Evolutionary conservation across 2,888 invertebrate genomes (phyloP).

Genomic region (Poecilus cupreus): DNA sequence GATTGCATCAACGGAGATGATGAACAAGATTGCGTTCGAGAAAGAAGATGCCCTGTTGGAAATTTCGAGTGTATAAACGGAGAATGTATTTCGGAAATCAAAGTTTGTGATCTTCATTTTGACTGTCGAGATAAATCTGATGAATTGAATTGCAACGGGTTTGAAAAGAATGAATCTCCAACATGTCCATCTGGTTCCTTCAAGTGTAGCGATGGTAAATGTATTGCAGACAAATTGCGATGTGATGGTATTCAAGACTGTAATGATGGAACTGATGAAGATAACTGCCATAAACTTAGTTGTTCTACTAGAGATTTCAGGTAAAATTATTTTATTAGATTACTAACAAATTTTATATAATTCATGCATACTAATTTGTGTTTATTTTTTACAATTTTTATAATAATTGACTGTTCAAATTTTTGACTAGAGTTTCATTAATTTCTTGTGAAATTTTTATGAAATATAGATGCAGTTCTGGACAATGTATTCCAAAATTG

Average conservation of each 20-base stretch:
- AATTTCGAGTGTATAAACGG: slow-evolving; percentile 76
- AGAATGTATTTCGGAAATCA: slow-evolving; percentile 72
- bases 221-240: slow-evolving; percentile 72
- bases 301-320: slow-evolving; percentile 69
- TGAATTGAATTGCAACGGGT: slow-evolving; percentile 73
- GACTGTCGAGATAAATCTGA: slow-evolving; percentile 78
- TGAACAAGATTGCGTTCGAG: slow-evolving; percentile 68
- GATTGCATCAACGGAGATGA: slow-evolving; percentile 71
- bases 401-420: neutral
- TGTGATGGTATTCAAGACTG: slow-evolving; percentile 76
- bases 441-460: neutral
- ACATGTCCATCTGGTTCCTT: slow-evolving; percentile 73
- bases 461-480: slow-evolving; percentile 79
- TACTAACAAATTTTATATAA: slow-evolving; percentile 61
- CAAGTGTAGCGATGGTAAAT: slow-evolving; percentile 74
- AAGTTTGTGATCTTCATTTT: slow-evolving; percentile 74
- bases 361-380: neutral
- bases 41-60: slow-evolving; percentile 69
- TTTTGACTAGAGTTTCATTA: neutral
- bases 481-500: slow-evolving; percentile 80
- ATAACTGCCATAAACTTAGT: slow-evolving; percentile 67
- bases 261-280: slow-evolving; percentile 73
- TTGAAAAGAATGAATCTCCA: slow-evolving; percentile 62
- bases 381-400: neutral
- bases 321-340: slow-evolving; percentile 66